Conservation (phyloP, 2,888 invertebrate species). For the Zaprionus obscuricornis region DNA sequence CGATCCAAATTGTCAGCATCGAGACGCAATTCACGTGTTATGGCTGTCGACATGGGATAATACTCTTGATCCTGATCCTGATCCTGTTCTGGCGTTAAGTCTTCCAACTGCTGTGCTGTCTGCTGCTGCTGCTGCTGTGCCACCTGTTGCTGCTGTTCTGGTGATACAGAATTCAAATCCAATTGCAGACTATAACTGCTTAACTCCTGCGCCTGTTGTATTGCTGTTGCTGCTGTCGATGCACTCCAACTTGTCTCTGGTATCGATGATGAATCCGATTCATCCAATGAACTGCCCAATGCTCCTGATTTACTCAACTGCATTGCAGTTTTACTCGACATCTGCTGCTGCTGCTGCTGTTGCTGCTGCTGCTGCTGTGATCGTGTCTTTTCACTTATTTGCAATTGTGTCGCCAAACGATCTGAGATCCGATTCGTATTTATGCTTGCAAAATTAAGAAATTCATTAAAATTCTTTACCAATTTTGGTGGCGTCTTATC, state of each 20-base stretch:
- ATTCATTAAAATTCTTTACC: slow-evolving; percentile 93
- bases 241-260: slow-evolving; percentile 81
- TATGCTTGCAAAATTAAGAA: slow-evolving; percentile 89
- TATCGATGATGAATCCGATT: slow-evolving; percentile 84
- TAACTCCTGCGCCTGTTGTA: slow-evolving; percentile 75
- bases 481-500: slow-evolving; percentile 83
- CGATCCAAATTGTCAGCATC: slow-evolving; percentile 93
- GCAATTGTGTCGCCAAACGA: slow-evolving; percentile 70
- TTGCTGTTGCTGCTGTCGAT: slow-evolving; percentile 80
- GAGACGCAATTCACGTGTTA: slow-evolving; percentile 91
- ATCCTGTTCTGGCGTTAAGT: slow-evolving; percentile 84
- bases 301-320: slow-evolving; percentile 83
- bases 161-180: slow-evolving; percentile 67
- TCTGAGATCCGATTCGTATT: slow-evolving; percentile 86
- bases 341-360: slow-evolving; percentile 30
- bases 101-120: slow-evolving; percentile 8
- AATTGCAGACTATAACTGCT: slow-evolving; percentile 77
- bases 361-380: slow-evolving; percentile 27
- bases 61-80: slow-evolving; percentile 92
- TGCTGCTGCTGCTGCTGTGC: slow-evolving; percentile 64
- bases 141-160: slow-evolving; percentile 37
- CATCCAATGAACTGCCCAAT: slow-evolving; percentile 79
- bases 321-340: slow-evolving; percentile 81
- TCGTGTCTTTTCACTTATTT: slow-evolving; percentile 32
- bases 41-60: slow-evolving; percentile 94